A percentile compares a stretch with the other conserved stretches of the same genome.
phyloP scores from a whole-genome alignment of 2,888 invertebrate species.

The Coremacera marginata region DNA sequence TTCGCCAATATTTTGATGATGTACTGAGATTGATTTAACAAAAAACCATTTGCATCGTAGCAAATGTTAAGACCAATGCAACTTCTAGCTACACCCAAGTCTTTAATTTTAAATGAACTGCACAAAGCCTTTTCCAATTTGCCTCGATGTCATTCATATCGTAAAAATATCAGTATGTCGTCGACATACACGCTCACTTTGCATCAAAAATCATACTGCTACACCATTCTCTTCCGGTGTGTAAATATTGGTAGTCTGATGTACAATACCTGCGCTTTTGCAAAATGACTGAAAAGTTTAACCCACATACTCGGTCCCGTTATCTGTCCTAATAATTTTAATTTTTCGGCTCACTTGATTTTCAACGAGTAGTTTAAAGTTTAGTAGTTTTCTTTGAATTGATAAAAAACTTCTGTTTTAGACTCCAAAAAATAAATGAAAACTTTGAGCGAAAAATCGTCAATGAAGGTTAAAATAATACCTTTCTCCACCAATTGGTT shows the following conservation, averaged over 20 bases:
- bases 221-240: background rate
- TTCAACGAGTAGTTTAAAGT: constrained; percentile 25
- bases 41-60: no score
- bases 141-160: background rate
- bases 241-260: background rate
- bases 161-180: background rate
- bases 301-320: constrained; percentile 29
- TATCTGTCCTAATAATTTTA: constrained; percentile 40
- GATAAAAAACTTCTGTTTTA: constrained; percentile 28
- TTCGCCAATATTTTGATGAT: no score
- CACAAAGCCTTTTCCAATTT: no score
- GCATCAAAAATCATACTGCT: background rate
- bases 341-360: constrained; percentile 38
- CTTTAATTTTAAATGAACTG: no score
- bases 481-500: constrained; percentile 28
- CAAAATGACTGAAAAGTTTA: background rate
- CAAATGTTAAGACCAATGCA: background rate
- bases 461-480: constrained; percentile 32
- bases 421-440: constrained; percentile 34
- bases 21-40: no score
- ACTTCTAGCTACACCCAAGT: background rate
- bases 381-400: constrained; percentile 20
- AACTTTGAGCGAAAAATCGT: constrained; percentile 33
- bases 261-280: no score
- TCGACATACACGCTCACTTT: background rate